phyloP scores from a whole-genome alignment of 2,888 invertebrate species.

The Oeneis ivallda region DNA sequence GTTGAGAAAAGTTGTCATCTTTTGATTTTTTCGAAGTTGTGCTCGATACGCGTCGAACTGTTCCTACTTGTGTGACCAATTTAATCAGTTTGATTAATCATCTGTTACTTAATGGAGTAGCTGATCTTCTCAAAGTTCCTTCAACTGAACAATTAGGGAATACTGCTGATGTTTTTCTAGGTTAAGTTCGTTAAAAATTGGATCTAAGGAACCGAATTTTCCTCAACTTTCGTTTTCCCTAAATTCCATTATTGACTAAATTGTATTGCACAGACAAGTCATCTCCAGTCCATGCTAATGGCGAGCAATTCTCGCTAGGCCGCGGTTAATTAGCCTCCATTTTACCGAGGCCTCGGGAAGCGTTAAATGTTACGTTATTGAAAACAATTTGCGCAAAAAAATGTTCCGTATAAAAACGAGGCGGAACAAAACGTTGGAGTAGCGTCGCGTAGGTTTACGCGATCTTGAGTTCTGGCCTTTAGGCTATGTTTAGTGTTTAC shows the following conservation, averaged over 20 bases:
- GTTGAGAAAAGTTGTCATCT: too few species aligned
- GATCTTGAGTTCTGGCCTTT: not conserved
- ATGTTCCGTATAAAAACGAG: constrained; percentile 14
- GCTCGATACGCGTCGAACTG: too few species aligned
- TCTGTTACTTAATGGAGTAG: too few species aligned
- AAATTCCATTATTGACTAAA: constrained; percentile 23
- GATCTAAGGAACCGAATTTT: not conserved
- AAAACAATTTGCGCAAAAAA: constrained; percentile 41
- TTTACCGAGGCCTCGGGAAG: constrained; percentile 42
- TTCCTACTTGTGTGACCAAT: too few species aligned
- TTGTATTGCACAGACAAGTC: constrained; percentile 34
- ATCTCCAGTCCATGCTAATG: constrained; percentile 47
- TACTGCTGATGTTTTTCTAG: not conserved
- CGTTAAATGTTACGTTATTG: constrained; percentile 45
- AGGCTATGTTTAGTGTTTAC: too few species aligned
- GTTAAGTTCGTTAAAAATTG: constrained; percentile 6
- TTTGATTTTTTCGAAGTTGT: too few species aligned
- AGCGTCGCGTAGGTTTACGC: constrained; percentile 3
- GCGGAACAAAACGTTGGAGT: constrained; percentile 21
- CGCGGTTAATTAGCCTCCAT: constrained; percentile 46
- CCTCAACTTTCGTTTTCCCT: constrained; percentile 6
- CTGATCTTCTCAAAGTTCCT: not conserved
- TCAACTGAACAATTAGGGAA: not conserved
- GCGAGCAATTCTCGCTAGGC: constrained; percentile 36
- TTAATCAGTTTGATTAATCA: not conserved